A percentile compares a stretch with the other conserved stretches of the same genome.
Conservation (phyloP, 2,797 vertebrate species). For the Jordanella pulchra region DNA sequence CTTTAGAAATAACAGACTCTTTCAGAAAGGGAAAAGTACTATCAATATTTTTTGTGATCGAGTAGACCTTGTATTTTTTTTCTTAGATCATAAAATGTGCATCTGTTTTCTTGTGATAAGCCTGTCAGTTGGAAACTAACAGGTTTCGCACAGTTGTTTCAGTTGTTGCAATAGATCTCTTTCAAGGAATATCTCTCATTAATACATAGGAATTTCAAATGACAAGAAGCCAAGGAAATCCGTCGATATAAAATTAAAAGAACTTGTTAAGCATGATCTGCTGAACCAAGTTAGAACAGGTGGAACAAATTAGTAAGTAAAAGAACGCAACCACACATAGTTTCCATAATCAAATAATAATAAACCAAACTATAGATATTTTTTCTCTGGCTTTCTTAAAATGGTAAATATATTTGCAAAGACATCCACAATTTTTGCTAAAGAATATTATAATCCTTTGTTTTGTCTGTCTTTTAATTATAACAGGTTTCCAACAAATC, state of each 20-base stretch:
- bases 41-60: neutral
- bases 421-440: too few relatives aligned
- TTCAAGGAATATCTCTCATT: neutral
- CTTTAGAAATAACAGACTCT: neutral
- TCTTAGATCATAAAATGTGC: neutral
- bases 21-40: neutral
- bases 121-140: neutral
- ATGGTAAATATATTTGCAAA: too few relatives aligned
- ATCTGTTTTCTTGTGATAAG: neutral
- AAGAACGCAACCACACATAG: neutral
- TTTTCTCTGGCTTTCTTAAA: neutral
- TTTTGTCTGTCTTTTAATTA: too few relatives aligned
- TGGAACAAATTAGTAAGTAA: neutral
- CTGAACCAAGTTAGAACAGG: too few relatives aligned
- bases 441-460: too few relatives aligned
- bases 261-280: too few relatives aligned
- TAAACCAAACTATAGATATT: neutral
- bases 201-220: too few relatives aligned
- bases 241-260: neutral
- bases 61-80: neutral
- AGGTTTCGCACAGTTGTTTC: neutral
- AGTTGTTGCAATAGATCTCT: neutral
- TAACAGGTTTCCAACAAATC: too few relatives aligned
- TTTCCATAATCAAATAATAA: neutral
- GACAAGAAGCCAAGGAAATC: neutral